A percentile compares a stretch with the other conserved stretches of the same genome.
These are phyloP conservation scores for Elysia crispata DNA, from an alignment of 2,888 invertebrate genomes.

Conservation along the genomic window DNA sequence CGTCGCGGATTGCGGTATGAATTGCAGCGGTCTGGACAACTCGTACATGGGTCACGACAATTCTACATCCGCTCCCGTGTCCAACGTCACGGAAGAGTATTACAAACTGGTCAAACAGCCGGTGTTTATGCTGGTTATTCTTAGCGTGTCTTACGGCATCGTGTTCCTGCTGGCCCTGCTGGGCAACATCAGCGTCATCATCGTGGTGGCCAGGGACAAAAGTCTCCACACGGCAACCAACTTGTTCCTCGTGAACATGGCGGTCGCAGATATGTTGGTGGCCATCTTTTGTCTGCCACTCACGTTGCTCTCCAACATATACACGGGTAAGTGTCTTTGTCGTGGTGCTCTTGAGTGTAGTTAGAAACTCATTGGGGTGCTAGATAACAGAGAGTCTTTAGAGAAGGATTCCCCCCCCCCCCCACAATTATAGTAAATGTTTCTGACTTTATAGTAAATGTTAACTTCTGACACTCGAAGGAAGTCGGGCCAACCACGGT, in stretches of 20 bases:
- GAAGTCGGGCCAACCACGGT: too few species aligned
- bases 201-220: conserved; percentile 52
- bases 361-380: too few species aligned
- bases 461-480: too few species aligned
- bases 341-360: neutral
- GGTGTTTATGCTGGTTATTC: conserved; percentile 49
- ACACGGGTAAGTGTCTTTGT: conserved; percentile 47
- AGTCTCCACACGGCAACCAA: conserved; percentile 55
- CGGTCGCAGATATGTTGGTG: conserved; percentile 52
- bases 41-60: neutral
- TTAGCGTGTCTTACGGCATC: conserved; percentile 51
- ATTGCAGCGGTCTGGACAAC: neutral
- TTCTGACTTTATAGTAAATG: neutral
- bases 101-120: conserved; percentile 58
- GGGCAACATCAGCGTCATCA: conserved; percentile 53
- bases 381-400: too few species aligned
- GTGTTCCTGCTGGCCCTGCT: conserved; percentile 52
- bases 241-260: conserved; percentile 55
- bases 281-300: conserved; percentile 53
- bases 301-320: conserved; percentile 52
- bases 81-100: neutral
- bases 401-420: too few species aligned
- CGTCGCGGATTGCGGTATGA: neutral
- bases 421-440: neutral
- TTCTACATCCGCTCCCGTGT: neutral